These are phyloP conservation scores for Arenaria interpres DNA, from an alignment of 2,113 vertebrate species.

Conservation along the genomic window DNA sequence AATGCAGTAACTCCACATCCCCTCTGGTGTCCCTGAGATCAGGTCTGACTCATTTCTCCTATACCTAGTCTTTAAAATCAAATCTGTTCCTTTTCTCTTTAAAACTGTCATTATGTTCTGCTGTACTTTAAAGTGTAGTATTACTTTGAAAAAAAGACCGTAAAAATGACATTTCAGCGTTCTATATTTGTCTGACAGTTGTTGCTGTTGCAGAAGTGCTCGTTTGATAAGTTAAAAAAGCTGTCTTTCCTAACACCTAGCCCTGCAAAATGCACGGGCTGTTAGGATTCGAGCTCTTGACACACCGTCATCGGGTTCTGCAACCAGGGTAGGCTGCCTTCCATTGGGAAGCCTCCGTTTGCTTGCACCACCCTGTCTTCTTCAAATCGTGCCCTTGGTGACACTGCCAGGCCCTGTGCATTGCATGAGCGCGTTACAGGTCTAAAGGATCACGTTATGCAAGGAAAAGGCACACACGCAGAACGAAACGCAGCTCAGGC, in stretches of 20 bases:
- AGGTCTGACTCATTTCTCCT: constrained; percentile 48
- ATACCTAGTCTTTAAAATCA: constrained; percentile 42
- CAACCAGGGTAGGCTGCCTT: neutral
- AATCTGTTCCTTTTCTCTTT: constrained; percentile 25
- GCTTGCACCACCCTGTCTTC: neutral
- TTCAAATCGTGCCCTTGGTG: neutral
- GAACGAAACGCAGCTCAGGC: neutral
- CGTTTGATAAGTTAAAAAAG: constrained; percentile 35
- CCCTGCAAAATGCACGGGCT: neutral
- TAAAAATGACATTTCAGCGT: constrained; percentile 47
- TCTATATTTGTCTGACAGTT: constrained; percentile 68
- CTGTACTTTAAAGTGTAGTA: constrained; percentile 11
- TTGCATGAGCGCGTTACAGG: neutral
- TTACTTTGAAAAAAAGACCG: neutral
- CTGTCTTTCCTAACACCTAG: neutral
- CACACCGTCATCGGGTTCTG: neutral
- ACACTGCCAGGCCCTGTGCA: neutral
- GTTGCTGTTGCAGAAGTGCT: constrained; percentile 39
- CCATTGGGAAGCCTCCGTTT: neutral
- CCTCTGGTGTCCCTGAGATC: neutral
- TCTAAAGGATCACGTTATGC: neutral
- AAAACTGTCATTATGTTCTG: constrained; percentile 52
- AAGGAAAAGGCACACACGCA: neutral
- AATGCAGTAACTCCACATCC: neutral
- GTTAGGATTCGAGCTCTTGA: neutral